Conservation (phyloP, 2,113 vertebrate species). For the Climacteris rufus region DNA sequence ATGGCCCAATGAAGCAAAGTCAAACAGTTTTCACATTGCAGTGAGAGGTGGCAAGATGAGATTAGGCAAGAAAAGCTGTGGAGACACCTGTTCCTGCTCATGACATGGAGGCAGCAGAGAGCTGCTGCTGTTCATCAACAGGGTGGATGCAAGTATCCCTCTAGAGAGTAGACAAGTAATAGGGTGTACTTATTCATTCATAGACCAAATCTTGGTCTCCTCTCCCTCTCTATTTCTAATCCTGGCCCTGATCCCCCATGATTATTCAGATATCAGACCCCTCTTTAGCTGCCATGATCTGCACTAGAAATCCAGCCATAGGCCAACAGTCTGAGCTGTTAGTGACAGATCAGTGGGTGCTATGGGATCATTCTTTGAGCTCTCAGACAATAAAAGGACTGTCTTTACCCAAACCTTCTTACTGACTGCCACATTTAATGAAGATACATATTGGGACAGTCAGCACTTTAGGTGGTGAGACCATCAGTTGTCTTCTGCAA, state of each 20-base stretch:
- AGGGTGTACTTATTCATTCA: neutral
- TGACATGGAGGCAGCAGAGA: neutral
- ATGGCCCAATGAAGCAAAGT: neutral
- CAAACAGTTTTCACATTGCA: neutral
- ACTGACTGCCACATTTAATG: conserved; percentile 39
- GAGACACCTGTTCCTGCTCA: neutral
- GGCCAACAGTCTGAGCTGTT: neutral
- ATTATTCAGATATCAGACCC: neutral
- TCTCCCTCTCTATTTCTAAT: neutral
- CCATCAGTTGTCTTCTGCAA: conserved; percentile 38
- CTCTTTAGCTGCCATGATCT: neutral
- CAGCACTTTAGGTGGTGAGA: conserved; percentile 50
- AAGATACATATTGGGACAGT: conserved; percentile 7
- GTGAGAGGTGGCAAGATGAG: neutral
- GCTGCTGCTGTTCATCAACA: neutral
- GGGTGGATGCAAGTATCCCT: neutral
- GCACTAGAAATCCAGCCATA: neutral
- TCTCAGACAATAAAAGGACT: neutral
- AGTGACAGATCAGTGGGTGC: neutral
- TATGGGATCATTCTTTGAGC: neutral
- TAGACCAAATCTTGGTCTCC: neutral
- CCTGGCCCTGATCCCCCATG: neutral
- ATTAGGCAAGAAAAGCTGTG: neutral
- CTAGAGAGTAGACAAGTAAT: neutral
- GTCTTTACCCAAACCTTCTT: neutral